Percentiles rank a stretch among this genome's conserved stretches.
These are phyloP conservation scores for Andrena bicolor DNA, from an alignment of 2,888 invertebrate genomes.

Conservation along the genomic window DNA sequence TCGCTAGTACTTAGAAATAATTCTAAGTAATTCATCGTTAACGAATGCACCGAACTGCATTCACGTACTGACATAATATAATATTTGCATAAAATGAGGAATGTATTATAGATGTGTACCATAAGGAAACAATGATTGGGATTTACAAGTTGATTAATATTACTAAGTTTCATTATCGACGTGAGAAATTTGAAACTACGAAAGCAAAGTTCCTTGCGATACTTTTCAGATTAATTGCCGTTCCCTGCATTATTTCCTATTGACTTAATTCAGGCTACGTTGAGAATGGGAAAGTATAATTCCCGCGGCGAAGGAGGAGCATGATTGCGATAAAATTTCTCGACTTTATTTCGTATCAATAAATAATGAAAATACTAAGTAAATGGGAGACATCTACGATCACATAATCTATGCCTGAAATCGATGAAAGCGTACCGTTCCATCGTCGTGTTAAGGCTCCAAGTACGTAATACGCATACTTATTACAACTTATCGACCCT, in stretches of 20 bases:
- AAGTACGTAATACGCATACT: constrained; percentile 54
- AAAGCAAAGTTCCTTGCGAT: background rate
- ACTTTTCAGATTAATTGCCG: background rate
- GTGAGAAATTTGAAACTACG: background rate
- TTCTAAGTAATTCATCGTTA: constrained; percentile 2
- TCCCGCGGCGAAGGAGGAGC: background rate
- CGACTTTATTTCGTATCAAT: constrained; percentile 73
- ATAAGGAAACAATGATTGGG: constrained; percentile 1
- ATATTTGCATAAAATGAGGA: too few species aligned
- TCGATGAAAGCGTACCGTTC: constrained; percentile 41
- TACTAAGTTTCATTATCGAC: background rate
- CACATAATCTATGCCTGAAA: constrained; percentile 46
- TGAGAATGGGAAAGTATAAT: constrained; percentile 4
- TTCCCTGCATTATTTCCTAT: background rate
- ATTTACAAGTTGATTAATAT: background rate
- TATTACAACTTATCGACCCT: constrained; percentile 20
- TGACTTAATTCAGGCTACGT: background rate
- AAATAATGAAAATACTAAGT: constrained; percentile 76
- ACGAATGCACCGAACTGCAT: constrained; percentile 9
- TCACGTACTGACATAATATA: constrained; percentile 25
- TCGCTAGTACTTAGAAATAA: background rate
- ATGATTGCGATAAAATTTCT: constrained; percentile 16
- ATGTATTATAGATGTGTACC: too few species aligned
- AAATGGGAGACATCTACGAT: constrained; percentile 58
- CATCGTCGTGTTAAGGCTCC: constrained; percentile 35